Evolutionary conservation across 2,888 invertebrate species (phyloP), one percentile per base, ranked within the genome.

Genomic region (Anodontia alba): DNA sequence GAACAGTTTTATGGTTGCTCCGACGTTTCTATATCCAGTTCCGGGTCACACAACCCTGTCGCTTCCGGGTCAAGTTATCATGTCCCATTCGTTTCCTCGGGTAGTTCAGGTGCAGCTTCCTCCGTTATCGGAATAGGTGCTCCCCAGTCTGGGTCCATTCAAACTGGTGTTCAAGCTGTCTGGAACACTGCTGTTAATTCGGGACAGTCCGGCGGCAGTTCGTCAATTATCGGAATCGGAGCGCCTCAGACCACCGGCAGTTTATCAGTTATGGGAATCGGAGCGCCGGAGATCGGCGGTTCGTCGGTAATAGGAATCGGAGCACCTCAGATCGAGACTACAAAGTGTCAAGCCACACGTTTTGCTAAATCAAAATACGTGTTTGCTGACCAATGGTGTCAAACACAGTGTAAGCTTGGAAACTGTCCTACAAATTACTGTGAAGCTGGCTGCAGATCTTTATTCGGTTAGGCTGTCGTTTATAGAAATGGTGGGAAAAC

Each of bases 1-100:
- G 87, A 88, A 78, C 87, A 89, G 36, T 84, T 84, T 54, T 80
- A 78, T 38, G 84, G 84, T 12, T 84, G 84, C 57, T 74, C 84
- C 3, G 84, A 84, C 38, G 78, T 84, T 17, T 57, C 84, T 20
- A 78, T 84, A 10, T 38, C 57, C 43, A 43, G 62, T 76, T 46
- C 70, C 54, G 78, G 68, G 31, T 67, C 67, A 42, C 8, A 2
- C 26, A 20, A 74, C 29, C 51, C 33, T 0, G 20, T 29, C 26
- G 29, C 43, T 29, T n/a, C n/a, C n/a, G 71, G 46, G 17, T 23
- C 71, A 12, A 2, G 1, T 49, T 31, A 10, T 49, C 5, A 38
- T 38, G 42, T 17, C 1, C 33, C 62, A 10, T 20, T 33, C 17
- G 33, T 62, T 33, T 33, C 31, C 33, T 69, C 69, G 15, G 69